Base-by-base conservation (phyloP, 2,888 invertebrate species). In the Cecidostiba fungosa region DNA sequence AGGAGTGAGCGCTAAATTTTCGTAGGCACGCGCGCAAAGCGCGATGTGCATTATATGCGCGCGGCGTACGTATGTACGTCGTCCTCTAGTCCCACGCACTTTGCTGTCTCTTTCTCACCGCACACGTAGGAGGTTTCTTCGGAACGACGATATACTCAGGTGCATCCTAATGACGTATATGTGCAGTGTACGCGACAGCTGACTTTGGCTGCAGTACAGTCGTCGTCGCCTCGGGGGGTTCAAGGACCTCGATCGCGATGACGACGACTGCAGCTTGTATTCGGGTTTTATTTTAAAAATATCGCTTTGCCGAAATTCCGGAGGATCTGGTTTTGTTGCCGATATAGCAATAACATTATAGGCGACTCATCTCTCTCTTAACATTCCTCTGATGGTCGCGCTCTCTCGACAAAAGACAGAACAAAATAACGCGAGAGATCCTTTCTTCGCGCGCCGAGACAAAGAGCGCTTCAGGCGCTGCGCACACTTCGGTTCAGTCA, bases 1-100 rank as follows among this genome's bases (percentile, higher is more conserved):
- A 36, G 36, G 10, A n/a, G 39, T 19, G 39, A 32, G 70, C 70
- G 54, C 54, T 59, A 26, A 66, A 26, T 66, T 66, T 39, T 72
- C 72, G 39, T 43, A 72, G n/a, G 39, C 69, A 26, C 66, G 26
- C 59, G 59, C 59, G 43, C n/a, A n/a, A n/a, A n/a, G n/a, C n/a
- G 47, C 43, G 14, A 43, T 29, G 59, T 36, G 39, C 19, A 19
- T 78, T 66, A 26, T 69, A 43, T 19, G 36, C 29, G 16, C 16
- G 10, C 43, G 43, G 3, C 32, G 32, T 32, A 32, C 3, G 12
- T 10, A 10, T 47, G 4, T 14, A 47, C 50, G 6, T n/a, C 50
- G 19, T 50, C 50, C 50, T 50, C 4, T 3, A 16, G 8, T 62
- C 23, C 23, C 62, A 62, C 62, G 62, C 23, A 62, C n/a, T 23